Evolutionary conservation across 2,113 vertebrate species (phyloP).

Genomic region (Tyrannus savana): DNA sequence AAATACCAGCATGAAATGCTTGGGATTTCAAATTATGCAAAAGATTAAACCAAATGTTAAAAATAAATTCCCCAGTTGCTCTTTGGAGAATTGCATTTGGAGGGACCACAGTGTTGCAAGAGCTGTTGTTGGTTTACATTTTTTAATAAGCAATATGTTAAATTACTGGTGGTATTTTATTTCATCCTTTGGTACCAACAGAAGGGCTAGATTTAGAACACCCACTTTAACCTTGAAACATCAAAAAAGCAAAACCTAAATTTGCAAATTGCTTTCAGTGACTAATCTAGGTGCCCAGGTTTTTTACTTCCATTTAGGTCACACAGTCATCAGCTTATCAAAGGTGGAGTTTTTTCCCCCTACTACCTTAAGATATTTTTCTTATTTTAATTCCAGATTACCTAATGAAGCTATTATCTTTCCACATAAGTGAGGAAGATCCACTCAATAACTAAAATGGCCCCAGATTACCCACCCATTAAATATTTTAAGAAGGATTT

Average conservation of each 20-base stretch:
- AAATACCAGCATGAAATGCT: neutral
- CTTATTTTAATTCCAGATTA: neutral
- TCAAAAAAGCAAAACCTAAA: neutral
- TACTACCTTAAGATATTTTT: neutral
- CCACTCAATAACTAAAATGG: neutral
- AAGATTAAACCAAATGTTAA: neutral
- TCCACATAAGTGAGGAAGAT: neutral
- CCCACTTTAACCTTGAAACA: neutral
- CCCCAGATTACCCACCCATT: neutral
- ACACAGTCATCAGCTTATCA: neutral
- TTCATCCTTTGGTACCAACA: neutral
- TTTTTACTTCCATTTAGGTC: neutral
- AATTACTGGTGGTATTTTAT: neutral
- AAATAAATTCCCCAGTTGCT: slow-evolving; percentile 4
- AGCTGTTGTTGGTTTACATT: neutral
- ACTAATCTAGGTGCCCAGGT: neutral
- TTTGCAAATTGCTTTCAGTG: neutral
- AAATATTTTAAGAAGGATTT: neutral
- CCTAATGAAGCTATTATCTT: neutral
- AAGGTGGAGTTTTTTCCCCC: neutral
- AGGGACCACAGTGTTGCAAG: neutral
- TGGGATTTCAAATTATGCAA: neutral
- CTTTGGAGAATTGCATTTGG: neutral
- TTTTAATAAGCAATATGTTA: slow-evolving; percentile 11
- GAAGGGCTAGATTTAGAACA: neutral